Base-by-base conservation (phyloP, 2,888 invertebrate genomes). In the Erebia ligea region DNA sequence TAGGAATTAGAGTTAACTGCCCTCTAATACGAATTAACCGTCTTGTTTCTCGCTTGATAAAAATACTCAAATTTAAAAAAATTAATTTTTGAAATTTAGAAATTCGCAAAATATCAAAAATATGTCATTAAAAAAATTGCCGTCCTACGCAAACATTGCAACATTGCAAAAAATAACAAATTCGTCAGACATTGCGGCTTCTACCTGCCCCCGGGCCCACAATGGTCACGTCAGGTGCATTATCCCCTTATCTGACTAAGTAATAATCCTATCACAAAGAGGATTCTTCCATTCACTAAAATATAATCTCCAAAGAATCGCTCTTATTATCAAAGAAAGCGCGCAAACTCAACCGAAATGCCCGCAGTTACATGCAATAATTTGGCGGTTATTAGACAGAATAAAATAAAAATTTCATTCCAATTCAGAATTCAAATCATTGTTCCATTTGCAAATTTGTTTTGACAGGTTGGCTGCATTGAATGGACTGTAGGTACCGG, bases 141-240 rank as follows among this genome's bases (percentile, higher is more conserved):
- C 58, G 73, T 79, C 87, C 88, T 86, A 87, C 80, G 83, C 85
- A 90, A 90, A 89, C 84, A 89, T 79, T 81, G 85, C 84, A 84
- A 86, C 77, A 76, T 77, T 77, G 80, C 78, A 80, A 58, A 65
- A 65, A 40, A n/a, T 63, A 78, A 81, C 78, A 81, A 78, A 80
- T 80, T 77, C 77, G 78, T 76, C 77, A 79, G 77, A 65, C 77
- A 83, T 80, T 84, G 84, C 81, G 78, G 77, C 76, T 75, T 78
- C 79, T 90, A 89, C 91, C 91, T 89, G 88, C 81, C 71, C 54
- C 54, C 19, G 50, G 64, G 76, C 15, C 6, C 48, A 87, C 87
- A 89, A 89, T 82, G 79, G 79, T 76, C 78, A 80, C 77, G 85
- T 91, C 92, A 92, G 92, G 92, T 93, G 92, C 88, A 88, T 91